Evolutionary conservation across 2,113 vertebrate genomes (phyloP), one percentile per base, ranked within the genome.

Genomic region (Protobothrops flavoviridis): DNA sequence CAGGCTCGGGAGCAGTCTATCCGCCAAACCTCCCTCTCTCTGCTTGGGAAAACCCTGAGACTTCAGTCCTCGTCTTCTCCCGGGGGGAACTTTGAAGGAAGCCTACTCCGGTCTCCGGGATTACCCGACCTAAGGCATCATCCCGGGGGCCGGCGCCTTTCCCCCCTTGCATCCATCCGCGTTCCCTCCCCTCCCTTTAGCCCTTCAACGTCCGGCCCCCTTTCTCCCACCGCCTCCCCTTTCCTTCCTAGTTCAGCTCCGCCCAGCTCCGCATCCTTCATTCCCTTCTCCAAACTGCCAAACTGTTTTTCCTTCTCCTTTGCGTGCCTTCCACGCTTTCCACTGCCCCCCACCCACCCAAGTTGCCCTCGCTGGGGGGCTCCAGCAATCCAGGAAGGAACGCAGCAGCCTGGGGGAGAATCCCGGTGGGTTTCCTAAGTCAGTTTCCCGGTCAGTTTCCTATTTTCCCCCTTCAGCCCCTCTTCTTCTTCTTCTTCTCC

Each of bases 201-300:
- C 23, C 6, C 64, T 29, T 7, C 15, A 2, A 43, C 23, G 61
- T 2, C 88, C 92, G 52, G 10, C 90, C 90, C 74, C 26, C 48
- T 45, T n/a, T 57, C 29, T 5, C 33, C 39, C 53, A 2, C 33
- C 43, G 43, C 69, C 61, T 2, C 89, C 48, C 39, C 89, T 69
- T 91, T 74, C 85, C 48, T 91, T 91, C 89, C 89, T 87, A 43
- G 85, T 93, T 64, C 85, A 93, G 9, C 90, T 89, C 90, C 93
- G 29, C 90, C 90, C 33, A 88, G 24, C 85, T n/a, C 93, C 2
- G 33, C 59, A 57, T 26, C 93, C 33, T 69, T 17, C 74, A 2
- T 10, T 24, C n/a, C 17, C 48, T 50, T 43, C 89, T 29, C n/a
- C 33, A 12, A 33, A 56, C 1, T 64, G 45, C 45, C 45, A 26